phyloP scores from a whole-genome alignment of 2,113 vertebrate genomes.

The Hypomesus transpacificus region DNA sequence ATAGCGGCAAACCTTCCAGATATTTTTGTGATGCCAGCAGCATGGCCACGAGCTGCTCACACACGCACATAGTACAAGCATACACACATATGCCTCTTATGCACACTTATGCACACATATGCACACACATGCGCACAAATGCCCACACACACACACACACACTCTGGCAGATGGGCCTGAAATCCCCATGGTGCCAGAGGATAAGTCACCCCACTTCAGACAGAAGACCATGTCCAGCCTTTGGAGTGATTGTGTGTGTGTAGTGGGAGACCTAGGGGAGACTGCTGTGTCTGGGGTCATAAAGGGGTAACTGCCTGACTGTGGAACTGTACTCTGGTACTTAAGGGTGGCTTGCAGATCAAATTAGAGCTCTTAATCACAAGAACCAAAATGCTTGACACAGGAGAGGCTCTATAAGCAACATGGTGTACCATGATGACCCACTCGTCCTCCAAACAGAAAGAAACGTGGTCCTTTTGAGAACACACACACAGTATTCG shows the following conservation, averaged over 20 bases:
- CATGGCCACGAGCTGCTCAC: not conserved
- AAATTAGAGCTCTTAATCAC: too few species aligned
- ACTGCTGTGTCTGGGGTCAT: not conserved
- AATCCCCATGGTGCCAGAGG: not conserved
- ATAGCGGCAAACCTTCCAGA: not conserved
- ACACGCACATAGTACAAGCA: not conserved
- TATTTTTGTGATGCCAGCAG: not conserved
- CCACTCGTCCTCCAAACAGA: too few species aligned
- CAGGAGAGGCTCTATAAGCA: too few species aligned
- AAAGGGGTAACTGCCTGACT: not conserved
- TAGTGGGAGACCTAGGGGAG: conserved; percentile 3
- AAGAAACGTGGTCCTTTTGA: not conserved
- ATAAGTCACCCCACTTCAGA: not conserved
- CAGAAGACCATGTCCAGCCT: not conserved
- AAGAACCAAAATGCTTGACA: too few species aligned
- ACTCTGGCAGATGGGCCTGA: not conserved
- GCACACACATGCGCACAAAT: not conserved
- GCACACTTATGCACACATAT: not conserved
- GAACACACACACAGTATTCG: too few species aligned
- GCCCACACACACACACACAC: not conserved
- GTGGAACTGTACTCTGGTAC: too few species aligned
- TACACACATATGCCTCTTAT: too few species aligned
- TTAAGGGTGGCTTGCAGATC: too few species aligned
- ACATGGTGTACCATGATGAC: too few species aligned
- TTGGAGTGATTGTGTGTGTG: conserved; percentile 11